Evolutionary conservation across 2,888 invertebrate genomes (phyloP).

Genomic region (Hypomecis atomaria): DNA sequence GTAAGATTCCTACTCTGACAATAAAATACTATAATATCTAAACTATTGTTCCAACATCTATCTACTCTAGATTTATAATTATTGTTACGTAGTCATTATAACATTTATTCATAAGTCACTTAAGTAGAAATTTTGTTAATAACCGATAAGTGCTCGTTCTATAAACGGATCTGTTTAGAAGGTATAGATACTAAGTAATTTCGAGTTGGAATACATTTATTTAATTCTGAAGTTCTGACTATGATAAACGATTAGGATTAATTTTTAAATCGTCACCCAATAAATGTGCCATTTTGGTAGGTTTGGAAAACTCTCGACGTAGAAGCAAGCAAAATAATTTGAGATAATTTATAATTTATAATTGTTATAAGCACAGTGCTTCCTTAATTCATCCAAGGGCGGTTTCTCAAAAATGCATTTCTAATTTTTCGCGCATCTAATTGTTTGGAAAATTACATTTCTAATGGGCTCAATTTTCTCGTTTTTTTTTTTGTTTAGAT

Average conservation of each 20-base stretch:
- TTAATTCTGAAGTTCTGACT: background rate
- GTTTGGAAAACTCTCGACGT: too few species aligned
- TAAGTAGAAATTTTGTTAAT: constrained; percentile 13
- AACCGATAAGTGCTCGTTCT: constrained; percentile 2
- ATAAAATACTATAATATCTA: constrained; percentile 58
- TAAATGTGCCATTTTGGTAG: too few species aligned
- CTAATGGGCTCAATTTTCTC: too few species aligned
- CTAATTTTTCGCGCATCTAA: too few species aligned
- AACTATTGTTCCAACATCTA: constrained; percentile 73
- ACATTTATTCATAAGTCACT: constrained; percentile 34
- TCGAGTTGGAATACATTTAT: too few species aligned
- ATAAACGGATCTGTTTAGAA: background rate
- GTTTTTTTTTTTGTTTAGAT: too few species aligned
- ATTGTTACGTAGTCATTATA: constrained; percentile 40
- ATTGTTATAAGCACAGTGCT: too few species aligned
- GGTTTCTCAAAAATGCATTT: too few species aligned
- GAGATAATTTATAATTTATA: too few species aligned
- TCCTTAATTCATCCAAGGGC: too few species aligned
- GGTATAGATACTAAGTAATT: background rate
- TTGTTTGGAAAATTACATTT: too few species aligned
- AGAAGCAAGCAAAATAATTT: too few species aligned
- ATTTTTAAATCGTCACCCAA: background rate
- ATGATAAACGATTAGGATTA: background rate
- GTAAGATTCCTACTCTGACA: constrained; percentile 69
- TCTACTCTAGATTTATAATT: constrained; percentile 52